phyloP scores from a whole-genome alignment of 2,797 vertebrate genomes.

The Enteromius afrohamiltoni region DNA sequence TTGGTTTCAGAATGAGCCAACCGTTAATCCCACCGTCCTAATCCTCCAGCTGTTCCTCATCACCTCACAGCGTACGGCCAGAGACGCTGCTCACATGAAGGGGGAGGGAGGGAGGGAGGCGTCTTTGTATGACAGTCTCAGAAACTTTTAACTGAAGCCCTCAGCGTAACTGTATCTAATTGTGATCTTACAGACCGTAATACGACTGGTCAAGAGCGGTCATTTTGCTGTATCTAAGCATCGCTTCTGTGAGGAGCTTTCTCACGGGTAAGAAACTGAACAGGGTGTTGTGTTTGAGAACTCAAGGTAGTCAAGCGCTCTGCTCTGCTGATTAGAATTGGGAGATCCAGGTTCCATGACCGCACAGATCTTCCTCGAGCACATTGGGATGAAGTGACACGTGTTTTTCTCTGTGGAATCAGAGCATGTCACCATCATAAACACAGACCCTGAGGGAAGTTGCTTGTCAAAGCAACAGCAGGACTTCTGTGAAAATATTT shows the following conservation, averaged over 20 bases:
- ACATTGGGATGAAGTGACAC: neutral
- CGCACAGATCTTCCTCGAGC: neutral
- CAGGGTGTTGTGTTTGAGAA: neutral
- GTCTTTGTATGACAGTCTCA: neutral
- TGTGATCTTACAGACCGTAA: slow-evolving; percentile 19
- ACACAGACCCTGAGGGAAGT: slow-evolving; percentile 10
- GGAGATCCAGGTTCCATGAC: neutral
- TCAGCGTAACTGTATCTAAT: slow-evolving; percentile 31
- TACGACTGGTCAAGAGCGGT: neutral
- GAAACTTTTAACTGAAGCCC: neutral
- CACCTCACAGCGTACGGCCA: slow-evolving; percentile 6
- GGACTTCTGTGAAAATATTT: slow-evolving; percentile 7
- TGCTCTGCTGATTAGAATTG: neutral
- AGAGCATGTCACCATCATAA: slow-evolving; percentile 19
- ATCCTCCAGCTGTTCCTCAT: slow-evolving; percentile 54
- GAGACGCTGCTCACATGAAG: slow-evolving; percentile 2
- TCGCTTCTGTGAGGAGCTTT: slow-evolving; percentile 10
- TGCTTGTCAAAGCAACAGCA: neutral
- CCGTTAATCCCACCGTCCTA: slow-evolving; percentile 31
- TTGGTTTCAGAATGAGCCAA: slow-evolving; percentile 26
- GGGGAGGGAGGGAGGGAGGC: neutral
- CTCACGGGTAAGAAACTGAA: slow-evolving; percentile 24
- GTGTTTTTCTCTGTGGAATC: slow-evolving; percentile 6
- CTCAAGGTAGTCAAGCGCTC: neutral
- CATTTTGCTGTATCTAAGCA: neutral